Conservation (phyloP, 2,888 invertebrate species). For the Acronicta leporina region DNA sequence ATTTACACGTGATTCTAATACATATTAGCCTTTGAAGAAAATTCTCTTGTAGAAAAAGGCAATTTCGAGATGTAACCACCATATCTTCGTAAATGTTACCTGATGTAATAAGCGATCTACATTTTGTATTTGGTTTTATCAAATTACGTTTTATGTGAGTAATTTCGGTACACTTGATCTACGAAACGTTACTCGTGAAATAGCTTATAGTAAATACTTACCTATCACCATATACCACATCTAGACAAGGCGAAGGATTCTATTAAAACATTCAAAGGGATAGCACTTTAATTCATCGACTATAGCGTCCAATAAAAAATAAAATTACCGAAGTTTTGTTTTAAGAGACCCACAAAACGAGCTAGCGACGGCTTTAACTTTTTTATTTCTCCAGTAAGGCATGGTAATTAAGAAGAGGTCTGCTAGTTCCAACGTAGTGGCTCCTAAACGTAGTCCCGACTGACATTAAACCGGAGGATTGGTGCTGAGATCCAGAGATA, state of each 20-base stretch:
- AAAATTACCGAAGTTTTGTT: slow-evolving; percentile 55
- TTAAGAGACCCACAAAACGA: slow-evolving; percentile 67
- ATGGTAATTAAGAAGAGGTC: slow-evolving; percentile 79
- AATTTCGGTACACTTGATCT: slow-evolving; percentile 23
- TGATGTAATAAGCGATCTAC: not conserved
- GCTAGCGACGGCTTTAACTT: slow-evolving; percentile 65
- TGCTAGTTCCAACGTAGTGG: slow-evolving; percentile 68
- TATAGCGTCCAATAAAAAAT: slow-evolving; percentile 53
- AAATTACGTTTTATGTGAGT: slow-evolving; percentile 13
- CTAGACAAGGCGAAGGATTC: slow-evolving; percentile 42
- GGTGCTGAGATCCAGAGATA: slow-evolving; percentile 59
- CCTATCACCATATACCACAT: slow-evolving; percentile 44
- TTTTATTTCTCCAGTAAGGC: slow-evolving; percentile 75
- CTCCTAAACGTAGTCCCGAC: slow-evolving; percentile 68
- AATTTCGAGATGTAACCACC: slow-evolving; percentile 7
- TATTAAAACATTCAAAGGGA: slow-evolving; percentile 39
- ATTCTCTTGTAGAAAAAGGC: slow-evolving; percentile 4
- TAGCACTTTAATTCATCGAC: slow-evolving; percentile 54
- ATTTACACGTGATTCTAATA: slow-evolving; percentile 49
- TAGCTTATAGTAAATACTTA: slow-evolving; percentile 35
- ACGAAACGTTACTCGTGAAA: slow-evolving; percentile 32
- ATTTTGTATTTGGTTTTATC: slow-evolving; percentile 3
- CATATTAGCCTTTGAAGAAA: slow-evolving; percentile 42
- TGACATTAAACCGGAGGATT: slow-evolving; percentile 71
- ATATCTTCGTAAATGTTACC: slow-evolving; percentile 6